Evolutionary conservation across 2,888 invertebrate species (phyloP), one percentile per base, ranked within the genome.

Genomic region (Drosophila neoperkinsi): DNA sequence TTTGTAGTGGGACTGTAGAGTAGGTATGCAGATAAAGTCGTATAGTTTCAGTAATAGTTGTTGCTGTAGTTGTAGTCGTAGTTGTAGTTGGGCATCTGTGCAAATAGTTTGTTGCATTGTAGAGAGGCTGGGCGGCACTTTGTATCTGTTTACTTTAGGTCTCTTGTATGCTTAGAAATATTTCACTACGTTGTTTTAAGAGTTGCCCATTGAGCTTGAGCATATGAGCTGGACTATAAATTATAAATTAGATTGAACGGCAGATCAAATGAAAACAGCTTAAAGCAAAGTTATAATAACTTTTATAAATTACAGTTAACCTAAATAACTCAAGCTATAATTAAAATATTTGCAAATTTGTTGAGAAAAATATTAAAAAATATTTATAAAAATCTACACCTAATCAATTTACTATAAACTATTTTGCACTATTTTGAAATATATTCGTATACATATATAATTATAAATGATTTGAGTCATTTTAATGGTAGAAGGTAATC

Each of bases 91-190:
- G 61, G 56, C 66, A 77, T 63, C 71, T 64, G 70, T 72, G 62
- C 77, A 80, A 79, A 76, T 82, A 77, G 77, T 82, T 85, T 70
- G 80, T 52, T 73, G 77, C 69, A 77, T 52, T 59, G 25, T 46
- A 36, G 50, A 10, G 21, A 18, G 43, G 13, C 10, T 9, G 30
- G 21, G 21, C 28, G n/a, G 59, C 64, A 65, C 28, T 31, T 58
- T 58, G 65, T 43, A 41, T 63, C 28, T 71, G 62, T 71, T 71
- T 63, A 36, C 64, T 71, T 71, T 58, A 64, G 72, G 36, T 64
- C 58, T 31, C 38, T 58, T 64, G 46, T 21, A 30, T 52, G 51
- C 63, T 53, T 71, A 33, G 56, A 49, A 59, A 72, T 72, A 49
- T 38, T 71, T 49, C 53, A 55, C 53, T 50, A 10, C 33, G 53